Conservation (phyloP, 2,113 vertebrate species). For the Syngnathoides biaculeatus region DNA sequence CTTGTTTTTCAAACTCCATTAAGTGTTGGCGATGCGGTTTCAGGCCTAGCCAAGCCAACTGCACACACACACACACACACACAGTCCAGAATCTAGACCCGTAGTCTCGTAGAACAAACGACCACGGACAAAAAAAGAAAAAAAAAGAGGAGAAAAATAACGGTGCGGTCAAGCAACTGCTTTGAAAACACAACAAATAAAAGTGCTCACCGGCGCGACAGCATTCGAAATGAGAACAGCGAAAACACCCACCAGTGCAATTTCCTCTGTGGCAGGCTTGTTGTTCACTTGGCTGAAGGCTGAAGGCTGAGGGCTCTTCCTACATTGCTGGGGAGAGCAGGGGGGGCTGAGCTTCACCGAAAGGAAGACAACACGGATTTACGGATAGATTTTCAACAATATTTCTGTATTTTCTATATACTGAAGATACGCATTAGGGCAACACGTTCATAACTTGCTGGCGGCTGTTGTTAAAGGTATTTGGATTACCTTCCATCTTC, state of each 20-base stretch:
- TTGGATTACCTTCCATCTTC: background rate
- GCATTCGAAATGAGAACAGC: background rate
- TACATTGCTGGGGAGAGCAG: constrained; percentile 46
- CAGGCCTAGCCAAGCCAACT: constrained; percentile 50
- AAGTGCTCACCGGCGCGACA: background rate
- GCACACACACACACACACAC: background rate
- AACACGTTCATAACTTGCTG: background rate
- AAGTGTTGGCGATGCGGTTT: constrained; percentile 38
- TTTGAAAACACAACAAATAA: background rate
- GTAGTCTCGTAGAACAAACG: constrained; percentile 15
- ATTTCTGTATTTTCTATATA: background rate
- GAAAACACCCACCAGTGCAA: constrained; percentile 64
- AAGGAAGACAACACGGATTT: background rate
- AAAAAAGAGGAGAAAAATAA: constrained; percentile 12
- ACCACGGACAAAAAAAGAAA: background rate
- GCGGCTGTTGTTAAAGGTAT: background rate
- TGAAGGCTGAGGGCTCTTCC: constrained; percentile 31
- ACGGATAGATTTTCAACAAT: background rate
- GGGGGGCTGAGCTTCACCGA: background rate
- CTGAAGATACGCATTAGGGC: background rate
- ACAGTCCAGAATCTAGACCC: constrained; percentile 31
- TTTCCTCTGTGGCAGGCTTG: constrained; percentile 41
- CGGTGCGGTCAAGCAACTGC: background rate
- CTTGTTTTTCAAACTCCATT: constrained; percentile 53
- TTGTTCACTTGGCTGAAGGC: constrained; percentile 59